Conservation (phyloP, 1,140 invertebrate genomes). For the Papilio polyxenes region DNA sequence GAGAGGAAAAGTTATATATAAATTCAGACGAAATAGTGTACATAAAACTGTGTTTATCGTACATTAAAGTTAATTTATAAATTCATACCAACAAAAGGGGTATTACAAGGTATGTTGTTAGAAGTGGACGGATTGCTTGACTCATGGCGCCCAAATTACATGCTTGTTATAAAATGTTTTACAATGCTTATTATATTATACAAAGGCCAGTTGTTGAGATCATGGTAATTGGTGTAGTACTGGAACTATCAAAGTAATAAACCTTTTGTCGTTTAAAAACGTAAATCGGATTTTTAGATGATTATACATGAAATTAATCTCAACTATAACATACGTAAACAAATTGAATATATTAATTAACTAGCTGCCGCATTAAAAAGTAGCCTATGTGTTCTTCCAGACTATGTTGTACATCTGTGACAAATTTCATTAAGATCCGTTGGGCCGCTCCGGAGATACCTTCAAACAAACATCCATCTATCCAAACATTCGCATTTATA, state of each 20-base stretch:
- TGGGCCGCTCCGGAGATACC: too few relatives aligned
- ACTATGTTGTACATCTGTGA: too few relatives aligned
- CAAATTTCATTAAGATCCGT: too few relatives aligned
- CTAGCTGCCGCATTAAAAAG: too few relatives aligned
- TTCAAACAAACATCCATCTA: too few relatives aligned
- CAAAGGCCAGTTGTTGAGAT: conserved; percentile 43
- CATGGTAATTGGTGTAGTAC: conserved; percentile 48
- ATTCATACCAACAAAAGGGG: conserved; percentile 18
- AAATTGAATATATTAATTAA: too few relatives aligned
- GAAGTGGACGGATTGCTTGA: conserved; percentile 23
- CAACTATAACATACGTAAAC: too few relatives aligned
- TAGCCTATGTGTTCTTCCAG: too few relatives aligned
- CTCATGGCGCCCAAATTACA: conserved; percentile 24
- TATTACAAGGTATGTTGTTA: conserved; percentile 23
- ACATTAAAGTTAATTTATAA: conserved; percentile 24
- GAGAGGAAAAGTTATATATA: neutral
- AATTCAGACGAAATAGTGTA: neutral
- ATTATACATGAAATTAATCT: neutral
- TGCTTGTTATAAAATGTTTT: conserved; percentile 50
- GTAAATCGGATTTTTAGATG: neutral
- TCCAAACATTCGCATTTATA: too few relatives aligned
- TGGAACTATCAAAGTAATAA: conserved; percentile 44
- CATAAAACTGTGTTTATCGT: conserved; percentile 22
- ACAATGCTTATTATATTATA: conserved; percentile 46
- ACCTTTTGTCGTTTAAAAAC: conserved; percentile 25